Conservation (phyloP, 1,140 invertebrate genomes). For the Paramacrobiotus metropolitanus region DNA sequence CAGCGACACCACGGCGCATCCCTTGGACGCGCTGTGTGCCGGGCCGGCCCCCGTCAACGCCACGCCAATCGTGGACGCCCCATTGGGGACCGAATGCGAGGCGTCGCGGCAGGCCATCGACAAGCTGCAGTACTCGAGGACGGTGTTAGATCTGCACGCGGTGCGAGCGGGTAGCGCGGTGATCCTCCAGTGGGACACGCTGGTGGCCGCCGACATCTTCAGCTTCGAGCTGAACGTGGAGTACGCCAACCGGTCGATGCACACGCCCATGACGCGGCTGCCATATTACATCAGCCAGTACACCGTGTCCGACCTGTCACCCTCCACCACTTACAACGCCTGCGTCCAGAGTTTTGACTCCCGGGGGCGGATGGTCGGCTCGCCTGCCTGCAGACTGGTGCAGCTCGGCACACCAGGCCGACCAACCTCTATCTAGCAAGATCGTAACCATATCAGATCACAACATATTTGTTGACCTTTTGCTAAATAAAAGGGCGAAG, state of each 20-base stretch:
- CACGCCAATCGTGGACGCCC: not conserved
- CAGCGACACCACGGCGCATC: not conserved
- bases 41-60: not conserved
- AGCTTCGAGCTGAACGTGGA: not conserved
- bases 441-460: too few relatives aligned
- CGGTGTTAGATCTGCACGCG: not conserved
- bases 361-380: not conserved
- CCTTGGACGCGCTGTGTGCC: not conserved
- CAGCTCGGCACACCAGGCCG: too few relatives aligned
- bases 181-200: not conserved
- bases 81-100: not conserved
- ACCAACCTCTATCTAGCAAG: too few relatives aligned
- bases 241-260: slow-evolving; percentile 10
- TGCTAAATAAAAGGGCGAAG: too few relatives aligned
- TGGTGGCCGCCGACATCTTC: not conserved
- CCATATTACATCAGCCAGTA: not conserved
- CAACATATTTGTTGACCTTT: too few relatives aligned
- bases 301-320: slow-evolving; percentile 4
- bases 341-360: not conserved
- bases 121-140: too few relatives aligned
- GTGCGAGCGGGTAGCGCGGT: not conserved
- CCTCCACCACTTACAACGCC: not conserved
- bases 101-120: too few relatives aligned
- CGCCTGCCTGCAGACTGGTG: not conserved
- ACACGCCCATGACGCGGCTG: not conserved